These are phyloP conservation scores for Poecilia picta DNA, from an alignment of 2,797 vertebrate genomes.

Conservation along the genomic window DNA sequence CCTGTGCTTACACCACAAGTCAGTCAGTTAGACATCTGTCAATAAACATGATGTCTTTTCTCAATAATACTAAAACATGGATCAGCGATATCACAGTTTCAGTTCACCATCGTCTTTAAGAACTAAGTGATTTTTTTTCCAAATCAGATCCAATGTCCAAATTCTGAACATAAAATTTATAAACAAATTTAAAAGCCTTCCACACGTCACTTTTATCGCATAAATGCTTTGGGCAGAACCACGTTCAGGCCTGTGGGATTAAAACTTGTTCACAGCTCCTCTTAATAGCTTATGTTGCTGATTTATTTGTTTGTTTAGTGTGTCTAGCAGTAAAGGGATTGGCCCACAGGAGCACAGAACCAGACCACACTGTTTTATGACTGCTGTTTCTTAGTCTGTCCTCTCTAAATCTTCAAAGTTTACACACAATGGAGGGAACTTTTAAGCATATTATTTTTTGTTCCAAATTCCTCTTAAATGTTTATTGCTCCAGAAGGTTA, in stretches of 20 bases:
- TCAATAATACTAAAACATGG: neutral
- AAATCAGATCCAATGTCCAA: neutral
- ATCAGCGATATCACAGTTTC: neutral
- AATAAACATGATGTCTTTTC: neutral
- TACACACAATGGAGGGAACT: conserved; percentile 37
- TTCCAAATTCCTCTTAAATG: conserved; percentile 17
- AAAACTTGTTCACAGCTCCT: conserved; percentile 16
- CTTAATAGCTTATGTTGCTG: conserved; percentile 16
- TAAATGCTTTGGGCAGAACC: neutral
- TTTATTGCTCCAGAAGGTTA: conserved; percentile 21
- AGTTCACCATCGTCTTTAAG: neutral
- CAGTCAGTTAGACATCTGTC: neutral
- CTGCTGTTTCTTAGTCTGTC: conserved; percentile 36
- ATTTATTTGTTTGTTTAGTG: conserved; percentile 42
- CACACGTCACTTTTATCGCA: neutral
- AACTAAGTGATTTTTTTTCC: neutral
- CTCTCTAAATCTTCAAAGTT: conserved; percentile 47
- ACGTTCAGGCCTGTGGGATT: conserved; percentile 6
- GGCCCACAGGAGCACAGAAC: conserved; percentile 26
- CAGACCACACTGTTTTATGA: conserved; percentile 34
- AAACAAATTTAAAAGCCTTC: neutral
- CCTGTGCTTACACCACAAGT: neutral
- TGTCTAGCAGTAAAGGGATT: conserved; percentile 44
- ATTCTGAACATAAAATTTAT: neutral
- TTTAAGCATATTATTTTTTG: conserved; percentile 36